These are phyloP conservation scores for Araneus ventricosus DNA, from an alignment of 1,140 invertebrate genomes.

Conservation along the genomic window DNA sequence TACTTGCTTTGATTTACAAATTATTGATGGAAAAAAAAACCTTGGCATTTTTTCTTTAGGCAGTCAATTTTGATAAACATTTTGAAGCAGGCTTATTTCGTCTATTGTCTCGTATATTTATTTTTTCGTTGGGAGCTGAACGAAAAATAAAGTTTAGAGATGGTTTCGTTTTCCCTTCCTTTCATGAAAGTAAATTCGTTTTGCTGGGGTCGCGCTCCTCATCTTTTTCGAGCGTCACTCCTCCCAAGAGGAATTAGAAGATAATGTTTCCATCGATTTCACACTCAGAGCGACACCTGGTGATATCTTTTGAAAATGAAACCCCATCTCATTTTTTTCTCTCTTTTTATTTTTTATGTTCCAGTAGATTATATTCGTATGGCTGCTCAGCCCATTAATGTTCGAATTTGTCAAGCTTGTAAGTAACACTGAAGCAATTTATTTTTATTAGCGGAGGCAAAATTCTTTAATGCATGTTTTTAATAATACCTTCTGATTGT, in stretches of 20 bases:
- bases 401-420: too few species aligned
- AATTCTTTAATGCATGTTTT: too few species aligned
- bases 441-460: too few species aligned
- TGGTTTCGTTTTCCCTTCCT: background rate
- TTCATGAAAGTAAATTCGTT: background rate
- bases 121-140: background rate
- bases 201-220: background rate
- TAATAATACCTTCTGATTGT: too few species aligned
- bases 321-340: background rate
- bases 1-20: too few species aligned
- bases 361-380: background rate
- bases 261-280: constrained; percentile 35
- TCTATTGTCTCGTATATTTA: too few species aligned
- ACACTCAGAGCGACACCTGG: background rate
- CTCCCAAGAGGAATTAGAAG: background rate
- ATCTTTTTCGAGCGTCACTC: background rate
- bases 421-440: too few species aligned
- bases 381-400: too few species aligned
- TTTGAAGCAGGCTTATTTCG: too few species aligned
- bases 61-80: too few species aligned
- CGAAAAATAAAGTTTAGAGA: background rate
- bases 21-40: too few species aligned
- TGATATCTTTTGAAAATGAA: background rate
- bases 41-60: too few species aligned
- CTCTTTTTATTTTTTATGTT: background rate